phyloP scores from a whole-genome alignment of 2,797 vertebrate genomes.

The Danio aesculapii region DNA sequence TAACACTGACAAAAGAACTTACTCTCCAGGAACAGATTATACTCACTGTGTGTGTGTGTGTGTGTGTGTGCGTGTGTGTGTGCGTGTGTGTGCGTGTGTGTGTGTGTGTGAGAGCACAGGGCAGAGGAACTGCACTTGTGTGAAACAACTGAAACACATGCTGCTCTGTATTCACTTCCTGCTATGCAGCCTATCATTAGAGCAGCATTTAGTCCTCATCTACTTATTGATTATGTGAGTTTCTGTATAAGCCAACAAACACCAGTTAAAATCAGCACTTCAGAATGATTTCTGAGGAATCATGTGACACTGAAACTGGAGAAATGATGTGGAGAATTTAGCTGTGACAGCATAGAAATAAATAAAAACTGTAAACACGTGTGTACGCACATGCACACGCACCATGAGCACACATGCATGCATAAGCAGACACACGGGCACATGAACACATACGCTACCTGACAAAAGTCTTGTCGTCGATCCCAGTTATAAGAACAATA shows the following conservation, averaged over 20 bases:
- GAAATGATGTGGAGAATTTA: too few species aligned
- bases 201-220: conserved; percentile 8
- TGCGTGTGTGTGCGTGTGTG: not conserved
- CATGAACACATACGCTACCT: too few species aligned
- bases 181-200: not conserved
- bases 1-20: conserved; percentile 32
- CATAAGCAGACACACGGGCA: too few species aligned
- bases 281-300: too few species aligned
- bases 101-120: not conserved
- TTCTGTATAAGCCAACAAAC: not conserved
- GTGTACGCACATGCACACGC: too few species aligned
- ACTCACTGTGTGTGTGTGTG: conserved; percentile 19
- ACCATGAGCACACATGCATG: too few species aligned
- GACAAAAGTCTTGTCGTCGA: too few species aligned
- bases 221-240: not conserved
- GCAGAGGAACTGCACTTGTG: conserved; percentile 28
- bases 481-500: too few species aligned
- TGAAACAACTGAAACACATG: conserved; percentile 33
- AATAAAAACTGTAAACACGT: too few species aligned
- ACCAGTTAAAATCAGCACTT: too few species aligned
- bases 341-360: too few species aligned
- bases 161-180: conserved; percentile 37
- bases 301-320: too few species aligned
- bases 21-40: conserved; percentile 52
- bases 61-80: not conserved